phyloP scores from a whole-genome alignment of 2,888 invertebrate genomes.

The Morinoia aosen region DNA sequence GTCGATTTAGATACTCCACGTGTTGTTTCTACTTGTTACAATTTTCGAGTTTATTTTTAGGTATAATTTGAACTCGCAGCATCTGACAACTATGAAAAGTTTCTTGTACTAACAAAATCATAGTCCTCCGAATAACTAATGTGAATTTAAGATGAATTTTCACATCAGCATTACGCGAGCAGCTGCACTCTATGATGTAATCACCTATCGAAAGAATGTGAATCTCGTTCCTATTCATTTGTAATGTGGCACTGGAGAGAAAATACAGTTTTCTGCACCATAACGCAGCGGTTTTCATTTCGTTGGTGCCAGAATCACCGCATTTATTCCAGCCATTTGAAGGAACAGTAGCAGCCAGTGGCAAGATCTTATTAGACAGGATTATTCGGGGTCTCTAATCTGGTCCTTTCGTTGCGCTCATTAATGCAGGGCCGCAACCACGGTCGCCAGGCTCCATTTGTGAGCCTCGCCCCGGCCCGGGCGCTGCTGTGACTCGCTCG shows the following conservation, averaged over 20 bases:
- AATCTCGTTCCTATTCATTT: not conserved
- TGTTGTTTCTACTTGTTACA: too few species aligned
- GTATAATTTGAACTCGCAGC: too few species aligned
- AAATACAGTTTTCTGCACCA: not conserved
- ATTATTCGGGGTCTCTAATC: not conserved
- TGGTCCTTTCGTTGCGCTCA: not conserved
- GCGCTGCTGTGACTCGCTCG: not conserved
- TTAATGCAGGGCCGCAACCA: not conserved
- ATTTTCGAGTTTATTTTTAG: too few species aligned
- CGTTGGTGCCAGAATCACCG: not conserved
- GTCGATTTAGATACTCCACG: too few species aligned
- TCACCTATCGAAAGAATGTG: not conserved
- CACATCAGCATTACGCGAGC: too few species aligned
- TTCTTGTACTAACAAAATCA: too few species aligned
- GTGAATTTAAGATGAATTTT: too few species aligned
- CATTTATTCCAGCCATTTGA: not conserved
- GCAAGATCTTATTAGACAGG: slow-evolving; percentile 12
- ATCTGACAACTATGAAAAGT: too few species aligned
- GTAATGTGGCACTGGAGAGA: not conserved
- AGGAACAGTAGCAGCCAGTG: not conserved
- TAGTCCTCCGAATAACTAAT: too few species aligned
- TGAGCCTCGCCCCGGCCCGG: not conserved
- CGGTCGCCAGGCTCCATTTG: not conserved
- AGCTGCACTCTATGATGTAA: too few species aligned
- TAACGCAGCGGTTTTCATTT: not conserved